Conservation (phyloP, 2,797 vertebrate genomes). For the Sebastes minor region DNA sequence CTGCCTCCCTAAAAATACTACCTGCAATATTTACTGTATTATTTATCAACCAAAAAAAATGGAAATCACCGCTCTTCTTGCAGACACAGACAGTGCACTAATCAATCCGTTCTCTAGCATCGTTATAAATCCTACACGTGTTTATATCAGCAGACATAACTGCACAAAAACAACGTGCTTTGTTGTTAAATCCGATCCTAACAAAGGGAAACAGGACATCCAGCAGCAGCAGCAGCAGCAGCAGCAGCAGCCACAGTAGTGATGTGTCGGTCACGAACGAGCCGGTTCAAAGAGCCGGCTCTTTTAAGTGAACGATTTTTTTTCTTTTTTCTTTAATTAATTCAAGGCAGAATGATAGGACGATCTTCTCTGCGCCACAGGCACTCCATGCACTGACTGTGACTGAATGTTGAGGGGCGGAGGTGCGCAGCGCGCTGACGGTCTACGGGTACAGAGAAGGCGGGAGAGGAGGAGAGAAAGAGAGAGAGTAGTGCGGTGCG, state of each 20-base stretch:
- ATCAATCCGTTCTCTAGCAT: fast-evolving
- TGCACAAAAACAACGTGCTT: neutral
- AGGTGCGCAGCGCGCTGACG: no score
- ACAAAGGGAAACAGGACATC: slow-evolving; percentile 43
- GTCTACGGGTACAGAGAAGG: no score
- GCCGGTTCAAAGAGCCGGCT: no score
- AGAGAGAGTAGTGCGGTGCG: no score
- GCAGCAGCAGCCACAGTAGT: neutral
- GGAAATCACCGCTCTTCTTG: neutral
- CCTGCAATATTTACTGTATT: neutral
- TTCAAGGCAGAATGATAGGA: no score
- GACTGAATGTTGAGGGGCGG: no score
- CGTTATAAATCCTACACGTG: neutral
- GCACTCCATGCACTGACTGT: no score
- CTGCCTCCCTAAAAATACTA: slow-evolving; percentile 19
- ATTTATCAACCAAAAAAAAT: neutral
- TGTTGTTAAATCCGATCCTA: neutral
- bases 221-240: neutral
- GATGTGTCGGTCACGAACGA: fast-evolving
- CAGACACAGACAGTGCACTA: neutral
- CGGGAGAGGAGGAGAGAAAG: no score
- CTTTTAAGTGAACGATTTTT: no score
- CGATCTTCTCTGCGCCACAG: no score
- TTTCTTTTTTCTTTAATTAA: no score
- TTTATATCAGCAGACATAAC: neutral